A percentile compares a stretch with the other conserved stretches of the same genome.
Conservation (phyloP, 2,113 vertebrate species). For the Gila orcuttii region DNA sequence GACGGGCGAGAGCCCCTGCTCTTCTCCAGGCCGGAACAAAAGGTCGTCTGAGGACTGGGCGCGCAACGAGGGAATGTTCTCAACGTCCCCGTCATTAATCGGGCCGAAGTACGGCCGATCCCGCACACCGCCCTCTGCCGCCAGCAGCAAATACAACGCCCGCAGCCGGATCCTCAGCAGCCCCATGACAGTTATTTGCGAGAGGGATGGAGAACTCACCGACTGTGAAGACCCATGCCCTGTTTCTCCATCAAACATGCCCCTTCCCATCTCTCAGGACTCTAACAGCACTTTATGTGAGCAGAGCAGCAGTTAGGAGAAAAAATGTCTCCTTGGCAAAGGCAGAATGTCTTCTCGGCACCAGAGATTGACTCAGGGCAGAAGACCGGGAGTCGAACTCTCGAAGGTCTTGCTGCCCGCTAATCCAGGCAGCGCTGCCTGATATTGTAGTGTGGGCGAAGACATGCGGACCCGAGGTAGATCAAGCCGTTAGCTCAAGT, state of each 20-base stretch:
- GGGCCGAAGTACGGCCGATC: conserved; percentile 85
- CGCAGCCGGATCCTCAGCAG: conserved; percentile 94
- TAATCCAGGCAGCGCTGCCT: background rate
- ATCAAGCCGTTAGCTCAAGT: conserved; percentile 46
- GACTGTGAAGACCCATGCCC: conserved; percentile 63
- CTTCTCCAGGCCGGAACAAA: conserved; percentile 75
- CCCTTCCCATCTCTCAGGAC: conserved; percentile 61
- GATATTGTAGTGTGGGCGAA: conserved; percentile 39
- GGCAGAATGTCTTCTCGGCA: conserved; percentile 54
- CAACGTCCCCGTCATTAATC: conserved; percentile 71
- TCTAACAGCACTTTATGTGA: conserved; percentile 77
- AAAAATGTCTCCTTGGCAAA: conserved; percentile 21
- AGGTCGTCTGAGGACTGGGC: conserved; percentile 87
- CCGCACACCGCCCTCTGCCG: conserved; percentile 90
- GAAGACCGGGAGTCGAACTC: conserved; percentile 50
- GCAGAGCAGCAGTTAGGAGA: conserved; percentile 72
- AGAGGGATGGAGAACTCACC: conserved; percentile 86
- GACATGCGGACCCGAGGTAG: conserved; percentile 54
- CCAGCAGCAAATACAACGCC: conserved; percentile 94
- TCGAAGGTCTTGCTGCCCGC: conserved; percentile 39
- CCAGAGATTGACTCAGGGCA: conserved; percentile 43
- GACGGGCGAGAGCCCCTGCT: conserved; percentile 74
- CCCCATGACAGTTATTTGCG: conserved; percentile 97
- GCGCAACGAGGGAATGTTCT: conserved; percentile 78
- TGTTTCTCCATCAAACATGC: conserved; percentile 34